Evolutionary conservation across 1,140 invertebrate genomes (phyloP).

Genomic region (Drosophila kanapiae): DNA sequence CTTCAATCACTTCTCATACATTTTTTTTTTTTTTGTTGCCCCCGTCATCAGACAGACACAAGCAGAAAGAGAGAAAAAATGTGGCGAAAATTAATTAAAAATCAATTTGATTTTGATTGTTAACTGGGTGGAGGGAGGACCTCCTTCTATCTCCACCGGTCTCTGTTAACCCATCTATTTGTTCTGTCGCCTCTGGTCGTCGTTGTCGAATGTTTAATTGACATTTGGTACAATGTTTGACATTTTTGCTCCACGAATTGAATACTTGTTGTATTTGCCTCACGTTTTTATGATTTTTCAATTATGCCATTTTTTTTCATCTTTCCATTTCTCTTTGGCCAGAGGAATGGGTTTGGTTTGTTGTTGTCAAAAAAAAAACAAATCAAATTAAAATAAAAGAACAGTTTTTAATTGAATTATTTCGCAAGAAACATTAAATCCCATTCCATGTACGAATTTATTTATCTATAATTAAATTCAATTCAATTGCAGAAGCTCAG

Average conservation of each 20-base stretch:
- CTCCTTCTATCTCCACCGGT: not conserved
- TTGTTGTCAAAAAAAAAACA: conserved; percentile 17
- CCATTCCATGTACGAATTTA: conserved; percentile 34
- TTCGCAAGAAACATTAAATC: conserved; percentile 52
- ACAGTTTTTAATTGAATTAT: conserved; percentile 75
- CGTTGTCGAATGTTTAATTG: conserved; percentile 69
- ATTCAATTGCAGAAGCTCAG: conserved; percentile 20
- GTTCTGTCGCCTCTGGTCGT: conserved; percentile 36
- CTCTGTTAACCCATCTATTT: conserved; percentile 26
- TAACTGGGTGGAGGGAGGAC: conserved; percentile 36
- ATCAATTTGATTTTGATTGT: conserved; percentile 84
- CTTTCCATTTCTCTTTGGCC: conserved; percentile 7
- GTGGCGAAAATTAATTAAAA: conserved; percentile 84
- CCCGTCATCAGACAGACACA: conserved; percentile 3
- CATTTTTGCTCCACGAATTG: conserved; percentile 55
- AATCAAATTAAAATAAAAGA: conserved; percentile 50
- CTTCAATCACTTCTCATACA: conserved; percentile 62
- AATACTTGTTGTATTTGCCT: conserved; percentile 35
- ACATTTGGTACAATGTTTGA: conserved; percentile 71
- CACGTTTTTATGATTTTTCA: conserved; percentile 53
- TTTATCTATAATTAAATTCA: conserved; percentile 60
- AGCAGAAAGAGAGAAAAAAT: conserved; percentile 58
- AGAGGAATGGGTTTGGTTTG: not conserved
- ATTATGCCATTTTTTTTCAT: conserved; percentile 53
- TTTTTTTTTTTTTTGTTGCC: conserved; percentile 14